Conservation (phyloP, 2,113 vertebrate species). For the Nicator chloris region DNA sequence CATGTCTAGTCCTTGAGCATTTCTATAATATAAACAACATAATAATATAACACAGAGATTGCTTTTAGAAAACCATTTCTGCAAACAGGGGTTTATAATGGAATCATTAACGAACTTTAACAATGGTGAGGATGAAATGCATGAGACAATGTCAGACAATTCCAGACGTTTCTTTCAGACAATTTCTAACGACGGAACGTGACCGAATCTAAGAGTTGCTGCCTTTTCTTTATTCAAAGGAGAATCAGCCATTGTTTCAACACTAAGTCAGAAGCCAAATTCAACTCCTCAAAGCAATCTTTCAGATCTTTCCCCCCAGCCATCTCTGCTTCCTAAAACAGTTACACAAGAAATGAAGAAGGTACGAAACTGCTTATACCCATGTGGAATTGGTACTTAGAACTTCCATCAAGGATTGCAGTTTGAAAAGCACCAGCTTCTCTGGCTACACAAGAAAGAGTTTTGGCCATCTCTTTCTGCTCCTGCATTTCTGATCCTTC, state of each 20-base stretch:
- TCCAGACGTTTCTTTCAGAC: background rate
- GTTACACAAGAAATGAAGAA: background rate
- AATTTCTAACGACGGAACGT: background rate
- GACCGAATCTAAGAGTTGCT: background rate
- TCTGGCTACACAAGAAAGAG: background rate
- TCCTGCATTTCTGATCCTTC: background rate
- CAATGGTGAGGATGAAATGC: background rate
- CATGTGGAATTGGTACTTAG: background rate
- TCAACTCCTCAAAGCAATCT: background rate
- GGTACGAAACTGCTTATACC: background rate
- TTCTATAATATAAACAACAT: slow-evolving; percentile 40
- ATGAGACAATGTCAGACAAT: slow-evolving; percentile 28
- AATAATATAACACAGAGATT: slow-evolving; percentile 36
- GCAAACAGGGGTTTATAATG: slow-evolving; percentile 34
- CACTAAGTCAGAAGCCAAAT: background rate
- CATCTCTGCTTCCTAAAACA: background rate
- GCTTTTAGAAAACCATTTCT: slow-evolving; percentile 44
- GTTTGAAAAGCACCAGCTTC: background rate
- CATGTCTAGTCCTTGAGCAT: background rate
- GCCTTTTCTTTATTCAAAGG: background rate
- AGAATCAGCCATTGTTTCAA: background rate
- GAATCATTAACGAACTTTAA: slow-evolving; percentile 52
- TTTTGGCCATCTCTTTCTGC: background rate
- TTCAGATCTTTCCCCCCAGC: background rate
- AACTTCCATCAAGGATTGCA: background rate